Evolutionary conservation across 1,140 invertebrate species (phyloP).

Genomic region (Drepana arcuata): DNA sequence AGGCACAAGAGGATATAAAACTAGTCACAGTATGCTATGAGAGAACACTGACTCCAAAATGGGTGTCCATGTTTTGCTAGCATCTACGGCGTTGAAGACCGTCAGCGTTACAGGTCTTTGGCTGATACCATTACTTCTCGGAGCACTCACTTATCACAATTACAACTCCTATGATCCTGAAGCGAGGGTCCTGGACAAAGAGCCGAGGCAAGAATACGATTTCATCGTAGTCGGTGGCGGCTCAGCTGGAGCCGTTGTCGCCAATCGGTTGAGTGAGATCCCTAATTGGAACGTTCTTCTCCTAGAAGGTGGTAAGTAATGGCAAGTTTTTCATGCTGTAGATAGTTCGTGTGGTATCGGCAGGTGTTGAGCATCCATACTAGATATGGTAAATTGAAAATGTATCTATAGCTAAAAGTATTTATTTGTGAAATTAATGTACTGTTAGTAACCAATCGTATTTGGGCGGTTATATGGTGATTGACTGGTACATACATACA

Average conservation of each 20-base stretch:
- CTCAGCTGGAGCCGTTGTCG: conserved; percentile 93
- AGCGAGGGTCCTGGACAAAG: conserved; percentile 71
- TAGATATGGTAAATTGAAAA: too few relatives aligned
- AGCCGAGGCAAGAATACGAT: conserved; percentile 80
- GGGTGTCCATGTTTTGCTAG: conserved; percentile 80
- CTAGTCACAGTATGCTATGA: conserved; percentile 20
- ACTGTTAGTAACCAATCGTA: too few relatives aligned
- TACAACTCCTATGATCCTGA: conserved; percentile 88
- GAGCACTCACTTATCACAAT: conserved; percentile 85
- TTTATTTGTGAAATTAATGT: too few relatives aligned
- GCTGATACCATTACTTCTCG: conserved; percentile 86
- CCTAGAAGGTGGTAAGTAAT: conserved; percentile 83
- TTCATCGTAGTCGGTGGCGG: conserved; percentile 93
- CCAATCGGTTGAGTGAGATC: conserved; percentile 89
- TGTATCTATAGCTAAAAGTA: too few relatives aligned
- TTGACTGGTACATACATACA: too few relatives aligned
- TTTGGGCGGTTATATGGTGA: too few relatives aligned
- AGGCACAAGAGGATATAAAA: conserved; percentile 18
- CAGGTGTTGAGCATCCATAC: too few relatives aligned
- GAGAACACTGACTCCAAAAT: conserved; percentile 55
- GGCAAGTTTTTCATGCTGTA: too few relatives aligned
- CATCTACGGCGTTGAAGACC: conserved; percentile 83
- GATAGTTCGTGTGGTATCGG: too few relatives aligned
- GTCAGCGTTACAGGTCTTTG: conserved; percentile 84
- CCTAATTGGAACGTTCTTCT: conserved; percentile 86